Conservation (phyloP, 2,888 invertebrate genomes). For the Heteropelma amictum region DNA sequence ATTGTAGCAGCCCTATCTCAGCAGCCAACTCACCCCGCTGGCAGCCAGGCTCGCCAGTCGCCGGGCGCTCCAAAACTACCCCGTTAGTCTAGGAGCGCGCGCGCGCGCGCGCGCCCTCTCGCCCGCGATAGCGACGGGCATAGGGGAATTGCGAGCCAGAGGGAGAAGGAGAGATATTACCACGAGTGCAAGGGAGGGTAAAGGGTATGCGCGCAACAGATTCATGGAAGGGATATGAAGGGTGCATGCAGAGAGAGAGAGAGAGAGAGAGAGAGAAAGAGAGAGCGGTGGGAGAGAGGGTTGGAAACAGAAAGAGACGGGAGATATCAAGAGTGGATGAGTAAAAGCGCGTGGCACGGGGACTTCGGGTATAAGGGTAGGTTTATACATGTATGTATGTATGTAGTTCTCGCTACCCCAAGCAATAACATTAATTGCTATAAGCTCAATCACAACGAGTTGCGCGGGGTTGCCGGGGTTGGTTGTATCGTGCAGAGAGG, state of each 20-base stretch:
- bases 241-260: slow-evolving; percentile 50
- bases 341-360: slow-evolving; percentile 3
- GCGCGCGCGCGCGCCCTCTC: not conserved
- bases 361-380: slow-evolving; percentile 8
- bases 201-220: slow-evolving; percentile 30
- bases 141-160: not conserved
- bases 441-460: slow-evolving; percentile 70
- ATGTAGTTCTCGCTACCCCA: slow-evolving; percentile 58
- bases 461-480: slow-evolving; percentile 50
- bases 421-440: slow-evolving; percentile 75
- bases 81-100: slow-evolving; percentile 1
- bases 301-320: slow-evolving; percentile 15
- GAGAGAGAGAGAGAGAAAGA: slow-evolving; percentile 5
- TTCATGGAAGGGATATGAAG: slow-evolving; percentile 4
- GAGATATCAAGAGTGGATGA: slow-evolving; percentile 56
- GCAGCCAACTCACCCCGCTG: not conserved
- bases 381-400: slow-evolving; percentile 11
- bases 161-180: not conserved
- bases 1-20: slow-evolving; percentile 39
- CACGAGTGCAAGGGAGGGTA: slow-evolving; percentile 15
- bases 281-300: not conserved
- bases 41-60: slow-evolving; percentile 17
- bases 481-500: slow-evolving; percentile 21
- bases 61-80: slow-evolving; percentile 30
- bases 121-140: not conserved